Evolutionary conservation across 2,797 vertebrate genomes (phyloP).

Genomic region (Spinus pinus): DNA sequence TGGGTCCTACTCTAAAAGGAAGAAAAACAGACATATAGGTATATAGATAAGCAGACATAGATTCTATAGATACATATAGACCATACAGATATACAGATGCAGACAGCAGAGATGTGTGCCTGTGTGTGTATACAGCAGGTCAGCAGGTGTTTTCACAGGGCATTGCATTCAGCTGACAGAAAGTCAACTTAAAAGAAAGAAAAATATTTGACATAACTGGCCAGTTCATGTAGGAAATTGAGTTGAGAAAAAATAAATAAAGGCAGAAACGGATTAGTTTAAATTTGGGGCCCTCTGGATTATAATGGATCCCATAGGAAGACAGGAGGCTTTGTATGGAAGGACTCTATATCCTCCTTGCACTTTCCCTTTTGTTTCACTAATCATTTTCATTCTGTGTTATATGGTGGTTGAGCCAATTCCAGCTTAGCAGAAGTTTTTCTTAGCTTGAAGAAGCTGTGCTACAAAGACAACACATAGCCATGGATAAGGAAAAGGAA

Average conservation of each 20-base stretch:
- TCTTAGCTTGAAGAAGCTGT: slow-evolving; percentile 8
- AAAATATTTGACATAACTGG: slow-evolving; percentile 53
- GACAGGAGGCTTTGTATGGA: background rate
- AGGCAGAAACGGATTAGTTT: slow-evolving; percentile 18
- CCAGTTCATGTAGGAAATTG: slow-evolving; percentile 51
- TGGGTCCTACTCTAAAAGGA: background rate
- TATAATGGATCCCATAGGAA: slow-evolving; percentile 5
- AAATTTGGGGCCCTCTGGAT: slow-evolving; percentile 19
- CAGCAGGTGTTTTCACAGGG: slow-evolving; percentile 56
- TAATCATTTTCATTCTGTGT: slow-evolving; percentile 3
- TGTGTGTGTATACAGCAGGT: slow-evolving; percentile 24
- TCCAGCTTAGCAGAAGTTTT: slow-evolving; percentile 8
- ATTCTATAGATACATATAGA: background rate
- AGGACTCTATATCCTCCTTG: background rate
- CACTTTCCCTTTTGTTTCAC: background rate
- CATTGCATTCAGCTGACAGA: slow-evolving; percentile 37
- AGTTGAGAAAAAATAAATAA: slow-evolving; percentile 39
- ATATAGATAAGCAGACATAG: background rate
- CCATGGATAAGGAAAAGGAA: background rate
- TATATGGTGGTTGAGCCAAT: background rate
- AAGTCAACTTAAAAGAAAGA: slow-evolving; percentile 37
- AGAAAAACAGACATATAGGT: background rate
- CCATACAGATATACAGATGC: background rate
- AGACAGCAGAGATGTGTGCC: background rate
- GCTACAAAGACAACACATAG: background rate